phyloP scores from a whole-genome alignment of 35 echinoderm and acorn worm genomes.

The Ophiothrix spiculata region DNA sequence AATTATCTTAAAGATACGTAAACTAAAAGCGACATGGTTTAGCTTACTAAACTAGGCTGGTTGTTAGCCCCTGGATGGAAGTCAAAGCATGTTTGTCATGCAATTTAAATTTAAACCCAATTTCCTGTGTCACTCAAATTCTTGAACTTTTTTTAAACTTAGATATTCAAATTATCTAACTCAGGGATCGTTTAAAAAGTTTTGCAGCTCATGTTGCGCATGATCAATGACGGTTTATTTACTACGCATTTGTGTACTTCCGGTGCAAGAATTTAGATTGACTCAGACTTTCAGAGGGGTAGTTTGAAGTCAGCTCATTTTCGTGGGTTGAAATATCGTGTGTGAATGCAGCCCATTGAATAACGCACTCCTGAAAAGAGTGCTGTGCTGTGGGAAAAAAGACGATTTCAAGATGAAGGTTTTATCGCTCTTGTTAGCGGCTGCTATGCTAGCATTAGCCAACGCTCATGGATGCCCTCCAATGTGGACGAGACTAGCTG shows the following conservation, averaged over 20 bases:
- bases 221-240: neutral
- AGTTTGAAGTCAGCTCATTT: neutral
- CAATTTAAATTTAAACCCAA: neutral
- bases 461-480: neutral
- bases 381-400: neutral
- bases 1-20: too few relatives aligned
- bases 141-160: neutral
- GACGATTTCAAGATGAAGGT: neutral
- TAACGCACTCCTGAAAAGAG: neutral
- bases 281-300: neutral
- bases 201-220: neutral
- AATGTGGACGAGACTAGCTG: neutral
- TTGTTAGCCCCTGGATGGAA: neutral
- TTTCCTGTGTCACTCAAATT: neutral
- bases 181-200: neutral
- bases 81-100: neutral
- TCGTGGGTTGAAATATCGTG: neutral
- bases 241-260: neutral
- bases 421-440: neutral
- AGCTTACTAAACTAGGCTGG: too few relatives aligned
- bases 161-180: neutral
- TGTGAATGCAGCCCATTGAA: neutral
- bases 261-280: slow-evolving; percentile 3
- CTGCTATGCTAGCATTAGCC: neutral
- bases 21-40: too few relatives aligned